These are phyloP conservation scores for Leptestheria dahalacensis DNA, from an alignment of 1,140 invertebrate species.

Conservation along the genomic window DNA sequence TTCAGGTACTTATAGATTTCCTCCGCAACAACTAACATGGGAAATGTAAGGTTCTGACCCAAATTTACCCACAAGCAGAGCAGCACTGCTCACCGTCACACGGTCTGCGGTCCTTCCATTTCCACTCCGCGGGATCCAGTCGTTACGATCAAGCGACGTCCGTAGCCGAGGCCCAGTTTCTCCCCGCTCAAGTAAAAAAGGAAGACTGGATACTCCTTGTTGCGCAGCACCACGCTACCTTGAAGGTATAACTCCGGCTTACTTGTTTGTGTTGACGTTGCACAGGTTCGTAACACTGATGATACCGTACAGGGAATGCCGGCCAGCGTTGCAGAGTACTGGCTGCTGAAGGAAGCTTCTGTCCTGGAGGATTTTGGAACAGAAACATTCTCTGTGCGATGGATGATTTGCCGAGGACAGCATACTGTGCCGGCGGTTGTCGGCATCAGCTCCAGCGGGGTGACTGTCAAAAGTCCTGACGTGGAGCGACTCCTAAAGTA, in stretches of 20 bases:
- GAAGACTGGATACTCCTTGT: conserved; percentile 5
- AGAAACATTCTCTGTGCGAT: conserved; percentile 59
- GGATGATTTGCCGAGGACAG: conserved; percentile 12
- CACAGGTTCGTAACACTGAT: background rate
- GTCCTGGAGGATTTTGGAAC: conserved; percentile 63
- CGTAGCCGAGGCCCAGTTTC: background rate
- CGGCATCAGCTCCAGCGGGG: conserved; percentile 66
- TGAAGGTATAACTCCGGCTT: no score
- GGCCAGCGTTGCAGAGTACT: conserved; percentile 51
- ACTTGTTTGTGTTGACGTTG: background rate
- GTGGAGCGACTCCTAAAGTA: conserved; percentile 13
- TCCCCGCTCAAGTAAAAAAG: background rate
- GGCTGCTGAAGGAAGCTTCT: conserved; percentile 60
- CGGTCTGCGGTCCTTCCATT: background rate
- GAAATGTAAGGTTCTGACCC: background rate
- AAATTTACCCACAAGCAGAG: background rate
- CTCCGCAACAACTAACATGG: background rate
- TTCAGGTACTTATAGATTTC: no score
- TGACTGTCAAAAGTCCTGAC: conserved; percentile 42
- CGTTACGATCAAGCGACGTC: background rate
- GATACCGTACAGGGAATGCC: conserved; percentile 33
- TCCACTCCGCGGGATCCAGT: background rate
- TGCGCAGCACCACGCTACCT: conserved; percentile 11
- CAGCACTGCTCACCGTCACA: background rate
- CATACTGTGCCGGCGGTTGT: conserved; percentile 28